Base-by-base conservation (phyloP, 2,888 invertebrate genomes). In the Oxytorus armatus region DNA sequence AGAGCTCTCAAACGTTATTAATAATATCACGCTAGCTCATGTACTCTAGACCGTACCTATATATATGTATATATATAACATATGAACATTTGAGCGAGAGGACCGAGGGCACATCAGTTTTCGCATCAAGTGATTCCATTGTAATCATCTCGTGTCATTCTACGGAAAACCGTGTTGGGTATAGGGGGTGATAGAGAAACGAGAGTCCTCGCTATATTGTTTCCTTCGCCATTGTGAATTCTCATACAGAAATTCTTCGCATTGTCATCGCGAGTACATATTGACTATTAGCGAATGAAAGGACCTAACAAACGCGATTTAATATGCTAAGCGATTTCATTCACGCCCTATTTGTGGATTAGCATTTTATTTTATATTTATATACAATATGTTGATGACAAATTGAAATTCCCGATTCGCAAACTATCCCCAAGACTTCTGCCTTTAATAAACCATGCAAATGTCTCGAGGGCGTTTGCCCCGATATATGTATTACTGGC, bases 1-100 rank as follows among this genome's bases (percentile, higher is more conserved):
- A 80, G 81, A 73, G 80, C 81, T 76, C 74, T 75, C 69, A 66
- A 77, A 80, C 81, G 79, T 85, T 84, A 85, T 86, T 84, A 86
- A 86, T 85, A 83, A 85, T 86, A 85, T 82, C 81, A 77, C 81
- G 78, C 73, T 57, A 68, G 51, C 77, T 74, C 75, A 39, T 63
- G 11, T 16, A 74, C 44, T 14, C 57, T 49, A 33, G 8, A 5
- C 39, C 11, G 53, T 42, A 23, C 23, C 33, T 36, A 10, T 51
- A 36, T 36, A 18, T 51, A 51, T 51, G 11, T 8, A 36, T 21
- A 2, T 21, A 39, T 21, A 10, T n/a, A 69, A 55, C 42, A 39
- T 44, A 29, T 11, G 44, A 55, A 44, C 25, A 44, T 42, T 25
- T 16, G 36, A 21, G 25, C 49, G 16, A 25, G 51, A 66, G 73